phyloP scores from a whole-genome alignment of 92 coral and sea anemone species.

The Palythoa grandiflora region DNA sequence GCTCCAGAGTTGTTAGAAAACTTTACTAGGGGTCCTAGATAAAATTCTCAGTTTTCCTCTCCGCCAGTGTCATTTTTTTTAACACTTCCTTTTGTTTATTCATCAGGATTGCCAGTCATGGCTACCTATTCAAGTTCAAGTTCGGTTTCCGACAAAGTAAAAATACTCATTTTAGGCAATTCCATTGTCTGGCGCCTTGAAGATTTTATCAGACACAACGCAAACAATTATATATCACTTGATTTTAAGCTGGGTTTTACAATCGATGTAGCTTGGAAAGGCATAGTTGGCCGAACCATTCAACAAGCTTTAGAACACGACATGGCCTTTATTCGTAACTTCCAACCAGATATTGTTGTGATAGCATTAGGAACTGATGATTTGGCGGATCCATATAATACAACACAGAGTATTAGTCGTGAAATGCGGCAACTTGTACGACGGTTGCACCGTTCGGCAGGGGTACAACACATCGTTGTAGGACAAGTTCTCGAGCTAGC shows the following conservation, averaged over 20 bases:
- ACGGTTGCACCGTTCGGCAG: not conserved
- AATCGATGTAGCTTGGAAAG: not conserved
- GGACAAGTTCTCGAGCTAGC: not conserved
- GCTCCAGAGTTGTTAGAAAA: not conserved
- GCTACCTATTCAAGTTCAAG: constrained; percentile 9
- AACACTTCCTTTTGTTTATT: not conserved
- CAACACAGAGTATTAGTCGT: not conserved
- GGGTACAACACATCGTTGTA: not conserved
- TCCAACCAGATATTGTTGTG: not conserved
- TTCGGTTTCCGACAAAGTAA: not conserved
- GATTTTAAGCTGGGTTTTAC: not conserved
- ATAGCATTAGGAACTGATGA: no score
- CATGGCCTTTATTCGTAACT: not conserved
- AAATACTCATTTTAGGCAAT: constrained; percentile 26
- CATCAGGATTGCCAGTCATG: not conserved
- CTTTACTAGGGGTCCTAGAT: not conserved
- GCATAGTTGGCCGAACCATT: not conserved
- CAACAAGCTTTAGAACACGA: not conserved
- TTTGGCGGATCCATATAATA: not conserved
- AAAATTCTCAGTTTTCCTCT: not conserved
- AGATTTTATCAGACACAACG: not conserved
- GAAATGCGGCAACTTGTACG: no score
- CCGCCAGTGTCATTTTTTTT: no score
- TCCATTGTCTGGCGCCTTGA: constrained; percentile 35
- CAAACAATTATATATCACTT: not conserved